Evolutionary conservation across 2,888 invertebrate species (phyloP), one percentile per base, ranked within the genome.

Genomic region (Pristionchus exspectatus): DNA sequence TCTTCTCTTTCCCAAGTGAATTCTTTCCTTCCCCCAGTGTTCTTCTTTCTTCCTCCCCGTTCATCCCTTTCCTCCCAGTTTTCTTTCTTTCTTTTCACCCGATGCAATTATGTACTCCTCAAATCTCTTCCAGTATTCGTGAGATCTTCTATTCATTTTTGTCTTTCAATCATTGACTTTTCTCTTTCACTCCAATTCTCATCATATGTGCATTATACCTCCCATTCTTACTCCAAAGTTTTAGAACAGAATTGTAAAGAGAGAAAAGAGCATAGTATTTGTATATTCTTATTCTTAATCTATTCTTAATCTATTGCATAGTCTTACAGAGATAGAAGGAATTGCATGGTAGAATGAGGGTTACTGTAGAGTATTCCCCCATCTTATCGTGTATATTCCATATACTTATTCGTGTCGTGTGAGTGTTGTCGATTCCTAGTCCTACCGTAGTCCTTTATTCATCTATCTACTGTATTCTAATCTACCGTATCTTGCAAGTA

Each of bases 181-280:
- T 74, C 63, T 63, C 18, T 74, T 27, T 18, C 33, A 33, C 74
- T n/a, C 33, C 18, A 74, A 30, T 74, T 74, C 30, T 74, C 27
- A 74, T 74, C 74, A 27, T n/a, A 63, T 63, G 63, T 63, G 63
- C 63, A 63, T 63, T 63, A 63, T 63, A 63, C 63, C 63, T n/a
- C 63, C n/a, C 63, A 63, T 63, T 63, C 24, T 63, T 63, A 63
- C 74, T 74, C 74, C 74, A 74, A 74, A 74, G 74, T 74, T 74
- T 27, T 74, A 74, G 74, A 27, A 33, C 27, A 74, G 74, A 74
- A 74, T 30, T 74, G 33, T 33, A 74, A 30, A 74, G 27, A 50
- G 44, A 74, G 27, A 74, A 30, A 10, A 10, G 18, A 27, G 27
- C 33, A 74, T 74, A 74, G 33, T 74, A 30, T 30, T 74, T 30